phyloP scores from a whole-genome alignment of 2,797 vertebrate species.

The Molossus molossus region DNA sequence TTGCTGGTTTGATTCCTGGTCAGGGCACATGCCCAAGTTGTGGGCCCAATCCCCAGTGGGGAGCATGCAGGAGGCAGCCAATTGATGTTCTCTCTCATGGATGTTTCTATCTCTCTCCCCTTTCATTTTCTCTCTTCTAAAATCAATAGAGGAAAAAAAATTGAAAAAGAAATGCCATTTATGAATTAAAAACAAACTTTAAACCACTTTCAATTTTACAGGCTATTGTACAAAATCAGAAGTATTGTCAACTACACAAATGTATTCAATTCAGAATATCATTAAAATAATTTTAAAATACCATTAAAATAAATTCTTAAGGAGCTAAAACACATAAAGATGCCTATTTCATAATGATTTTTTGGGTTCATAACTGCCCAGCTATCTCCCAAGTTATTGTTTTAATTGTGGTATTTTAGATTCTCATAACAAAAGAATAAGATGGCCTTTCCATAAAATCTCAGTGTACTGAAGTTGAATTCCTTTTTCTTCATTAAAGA shows the following conservation, averaged over 20 bases:
- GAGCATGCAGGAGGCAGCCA: no score
- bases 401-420: background rate
- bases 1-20: no score
- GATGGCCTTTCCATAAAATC: constrained; percentile 24
- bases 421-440: constrained; percentile 53
- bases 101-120: no score
- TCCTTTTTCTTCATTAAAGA: background rate
- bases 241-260: constrained; percentile 10
- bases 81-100: no score
- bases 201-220: constrained; percentile 39
- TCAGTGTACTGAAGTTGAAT: background rate
- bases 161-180: constrained; percentile 8
- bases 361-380: background rate
- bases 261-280: constrained; percentile 16
- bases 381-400: background rate
- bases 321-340: background rate
- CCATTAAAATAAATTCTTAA: constrained; percentile 38
- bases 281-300: constrained; percentile 54
- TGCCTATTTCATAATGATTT: background rate
- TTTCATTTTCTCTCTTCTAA: no score
- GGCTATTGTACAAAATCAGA: background rate
- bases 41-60: no score
- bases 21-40: no score
- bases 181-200: constrained; percentile 6
- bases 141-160: no score